These are phyloP conservation scores for Epizoanthus stellaris DNA, from an alignment of 92 coral and sea anemone species.

Conservation along the genomic window DNA sequence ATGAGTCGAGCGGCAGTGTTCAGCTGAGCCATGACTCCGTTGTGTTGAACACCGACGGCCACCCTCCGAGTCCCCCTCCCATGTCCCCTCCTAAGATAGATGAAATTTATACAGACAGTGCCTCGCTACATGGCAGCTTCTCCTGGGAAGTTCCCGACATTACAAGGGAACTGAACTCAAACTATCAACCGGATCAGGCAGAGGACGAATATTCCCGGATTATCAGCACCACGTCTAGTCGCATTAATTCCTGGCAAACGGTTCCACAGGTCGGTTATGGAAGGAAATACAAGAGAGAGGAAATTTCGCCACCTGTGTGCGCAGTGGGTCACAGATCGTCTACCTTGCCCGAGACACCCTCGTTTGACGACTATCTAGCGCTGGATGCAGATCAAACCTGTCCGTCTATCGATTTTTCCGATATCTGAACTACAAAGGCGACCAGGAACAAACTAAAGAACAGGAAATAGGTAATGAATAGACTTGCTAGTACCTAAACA, in stretches of 20 bases:
- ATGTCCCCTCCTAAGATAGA: constrained; percentile 74
- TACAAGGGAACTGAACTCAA: constrained; percentile 67
- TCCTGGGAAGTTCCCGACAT: constrained; percentile 97
- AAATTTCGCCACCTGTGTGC: constrained; percentile 59
- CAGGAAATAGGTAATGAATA: not conserved
- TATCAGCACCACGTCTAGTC: constrained; percentile 18
- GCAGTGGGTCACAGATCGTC: constrained; percentile 51
- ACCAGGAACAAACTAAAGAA: not conserved
- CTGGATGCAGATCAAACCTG: constrained; percentile 98
- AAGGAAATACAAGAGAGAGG: constrained; percentile 66
- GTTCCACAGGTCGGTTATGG: constrained; percentile 56
- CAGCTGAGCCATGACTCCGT: constrained; percentile 11
- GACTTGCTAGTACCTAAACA: not conserved
- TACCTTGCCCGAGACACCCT: constrained; percentile 82
- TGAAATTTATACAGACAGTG: constrained; percentile 59
- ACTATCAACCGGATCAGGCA: constrained; percentile 42
- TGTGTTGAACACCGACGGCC: constrained; percentile 38
- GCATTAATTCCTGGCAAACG: constrained; percentile 70
- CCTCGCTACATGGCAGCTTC: constrained; percentile 66
- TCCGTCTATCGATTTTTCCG: constrained; percentile 97
- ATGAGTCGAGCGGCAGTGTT: constrained; percentile 46
- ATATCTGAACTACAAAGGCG: constrained; percentile 62
- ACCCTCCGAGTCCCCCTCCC: constrained; percentile 58
- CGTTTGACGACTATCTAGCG: constrained; percentile 94
- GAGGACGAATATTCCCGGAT: constrained; percentile 27